Evolutionary conservation across 2,797 vertebrate genomes (phyloP).

Genomic region (Chiloscyllium punctatum): DNA sequence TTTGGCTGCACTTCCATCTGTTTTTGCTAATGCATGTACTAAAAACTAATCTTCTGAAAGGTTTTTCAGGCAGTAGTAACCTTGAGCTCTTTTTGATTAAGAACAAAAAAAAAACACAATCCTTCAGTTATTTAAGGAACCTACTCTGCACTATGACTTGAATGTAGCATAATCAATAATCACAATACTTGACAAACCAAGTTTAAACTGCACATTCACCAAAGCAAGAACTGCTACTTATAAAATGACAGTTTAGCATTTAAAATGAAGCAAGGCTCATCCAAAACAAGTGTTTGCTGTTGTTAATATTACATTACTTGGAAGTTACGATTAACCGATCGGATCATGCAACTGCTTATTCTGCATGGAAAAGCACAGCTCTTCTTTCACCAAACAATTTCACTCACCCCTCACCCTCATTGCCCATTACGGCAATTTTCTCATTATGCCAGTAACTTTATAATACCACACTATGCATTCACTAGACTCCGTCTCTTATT

Average conservation of each 20-base stretch:
- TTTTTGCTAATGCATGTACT: slow-evolving; percentile 56
- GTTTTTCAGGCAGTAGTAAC: slow-evolving; percentile 40
- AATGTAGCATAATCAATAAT: background rate
- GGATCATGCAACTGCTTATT: background rate
- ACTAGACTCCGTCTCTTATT: background rate
- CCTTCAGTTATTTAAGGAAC: background rate
- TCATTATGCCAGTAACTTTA: background rate
- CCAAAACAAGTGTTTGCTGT: background rate
- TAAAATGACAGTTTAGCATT: background rate
- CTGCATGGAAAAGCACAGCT: background rate
- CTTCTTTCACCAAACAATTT: background rate
- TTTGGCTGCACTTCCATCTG: slow-evolving; percentile 56
- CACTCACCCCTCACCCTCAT: background rate
- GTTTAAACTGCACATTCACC: background rate
- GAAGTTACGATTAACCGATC: background rate
- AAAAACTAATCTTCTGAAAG: slow-evolving; percentile 51
- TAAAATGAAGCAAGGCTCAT: background rate
- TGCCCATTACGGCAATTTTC: background rate
- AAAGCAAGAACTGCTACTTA: background rate
- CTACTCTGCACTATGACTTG: background rate
- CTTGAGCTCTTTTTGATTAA: slow-evolving; percentile 39
- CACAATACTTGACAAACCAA: background rate
- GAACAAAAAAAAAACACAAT: background rate
- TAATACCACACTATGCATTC: background rate
- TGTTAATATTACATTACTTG: background rate